Evolutionary conservation across 2,888 invertebrate species (phyloP).

Genomic region (Thecophora atra): DNA sequence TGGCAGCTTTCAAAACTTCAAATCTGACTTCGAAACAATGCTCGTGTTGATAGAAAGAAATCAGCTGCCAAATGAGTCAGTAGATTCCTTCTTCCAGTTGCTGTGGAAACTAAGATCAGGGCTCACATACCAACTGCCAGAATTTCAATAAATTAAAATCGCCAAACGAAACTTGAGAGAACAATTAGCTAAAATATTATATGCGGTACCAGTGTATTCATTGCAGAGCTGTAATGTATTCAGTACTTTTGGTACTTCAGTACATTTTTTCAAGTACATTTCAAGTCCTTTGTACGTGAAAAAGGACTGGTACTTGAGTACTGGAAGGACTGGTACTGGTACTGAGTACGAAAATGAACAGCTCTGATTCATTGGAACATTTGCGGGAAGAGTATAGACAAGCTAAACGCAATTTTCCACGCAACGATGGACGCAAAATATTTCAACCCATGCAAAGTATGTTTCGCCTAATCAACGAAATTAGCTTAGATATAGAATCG

Average conservation of each 20-base stretch:
- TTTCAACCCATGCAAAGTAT: neutral
- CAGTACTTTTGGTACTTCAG: no score
- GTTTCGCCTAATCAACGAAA: neutral
- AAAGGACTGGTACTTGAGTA: no score
- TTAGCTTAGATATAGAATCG: no score
- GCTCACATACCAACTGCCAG: neutral
- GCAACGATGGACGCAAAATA: neutral
- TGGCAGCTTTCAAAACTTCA: slow-evolving; percentile 2
- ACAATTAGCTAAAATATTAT: slow-evolving; percentile 14
- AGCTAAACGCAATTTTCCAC: neutral
- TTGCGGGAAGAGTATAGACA: slow-evolving; percentile 14
- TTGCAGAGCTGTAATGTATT: no score
- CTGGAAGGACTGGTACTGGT: no score
- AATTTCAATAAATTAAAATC: slow-evolving; percentile 16
- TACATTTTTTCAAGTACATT: no score
- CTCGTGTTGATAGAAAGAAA: slow-evolving; percentile 21
- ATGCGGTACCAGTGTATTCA: slow-evolving; percentile 4
- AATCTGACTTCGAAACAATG: slow-evolving; percentile 28
- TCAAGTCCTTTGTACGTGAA: no score
- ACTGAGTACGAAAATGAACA: no score
- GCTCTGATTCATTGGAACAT: slow-evolving; percentile 19
- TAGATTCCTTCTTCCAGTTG: slow-evolving; percentile 17
- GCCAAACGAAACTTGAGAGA: slow-evolving; percentile 24
- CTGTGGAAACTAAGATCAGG: neutral
- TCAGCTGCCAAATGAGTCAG: slow-evolving; percentile 17